Percentiles rank a stretch among this genome's conserved stretches.
Evolutionary conservation across 1,140 invertebrate species (phyloP).

Genomic region (Nasonia giraulti): DNA sequence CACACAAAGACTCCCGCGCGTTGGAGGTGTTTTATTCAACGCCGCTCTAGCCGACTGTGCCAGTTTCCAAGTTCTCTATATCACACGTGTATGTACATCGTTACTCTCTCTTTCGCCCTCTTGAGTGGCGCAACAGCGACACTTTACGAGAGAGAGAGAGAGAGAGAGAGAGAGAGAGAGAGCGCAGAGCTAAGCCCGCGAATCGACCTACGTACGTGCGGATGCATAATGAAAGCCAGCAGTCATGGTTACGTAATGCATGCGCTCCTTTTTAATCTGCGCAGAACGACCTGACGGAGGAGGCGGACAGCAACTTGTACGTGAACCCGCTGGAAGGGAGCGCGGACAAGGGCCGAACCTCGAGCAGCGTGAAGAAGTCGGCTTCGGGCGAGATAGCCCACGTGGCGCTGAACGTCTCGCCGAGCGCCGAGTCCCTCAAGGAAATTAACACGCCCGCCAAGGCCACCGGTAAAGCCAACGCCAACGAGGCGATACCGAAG

Average conservation of each 20-base stretch:
- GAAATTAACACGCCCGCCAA: constrained; percentile 64
- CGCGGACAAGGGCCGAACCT: constrained; percentile 60
- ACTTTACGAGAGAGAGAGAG: too few relatives aligned
- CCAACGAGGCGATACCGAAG: constrained; percentile 84
- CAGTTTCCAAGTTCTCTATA: too few relatives aligned
- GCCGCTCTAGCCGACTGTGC: too few relatives aligned
- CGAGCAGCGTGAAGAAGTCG: constrained; percentile 81
- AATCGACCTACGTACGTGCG: too few relatives aligned
- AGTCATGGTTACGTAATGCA: too few relatives aligned
- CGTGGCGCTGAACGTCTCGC: constrained; percentile 61
- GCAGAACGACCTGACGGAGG: constrained; percentile 85
- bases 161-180: too few relatives aligned
- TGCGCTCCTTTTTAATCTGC: background rate
- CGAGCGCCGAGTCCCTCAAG: constrained; percentile 68
- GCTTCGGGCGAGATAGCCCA: constrained; percentile 84
- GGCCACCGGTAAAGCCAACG: constrained; percentile 76
- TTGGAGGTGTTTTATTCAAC: too few relatives aligned
- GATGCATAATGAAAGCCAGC: too few relatives aligned
- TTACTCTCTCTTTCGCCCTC: background rate
- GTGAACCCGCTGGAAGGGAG: constrained; percentile 90
- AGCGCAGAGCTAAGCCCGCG: too few relatives aligned
- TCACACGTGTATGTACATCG: background rate
- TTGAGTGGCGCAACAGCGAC: too few relatives aligned
- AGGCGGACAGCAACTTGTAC: constrained; percentile 89
- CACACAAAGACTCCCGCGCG: too few relatives aligned